Evolutionary conservation across 2,113 vertebrate species (phyloP), one percentile per base, ranked within the genome.

Genomic region (Gasterosteus aculeatus): DNA sequence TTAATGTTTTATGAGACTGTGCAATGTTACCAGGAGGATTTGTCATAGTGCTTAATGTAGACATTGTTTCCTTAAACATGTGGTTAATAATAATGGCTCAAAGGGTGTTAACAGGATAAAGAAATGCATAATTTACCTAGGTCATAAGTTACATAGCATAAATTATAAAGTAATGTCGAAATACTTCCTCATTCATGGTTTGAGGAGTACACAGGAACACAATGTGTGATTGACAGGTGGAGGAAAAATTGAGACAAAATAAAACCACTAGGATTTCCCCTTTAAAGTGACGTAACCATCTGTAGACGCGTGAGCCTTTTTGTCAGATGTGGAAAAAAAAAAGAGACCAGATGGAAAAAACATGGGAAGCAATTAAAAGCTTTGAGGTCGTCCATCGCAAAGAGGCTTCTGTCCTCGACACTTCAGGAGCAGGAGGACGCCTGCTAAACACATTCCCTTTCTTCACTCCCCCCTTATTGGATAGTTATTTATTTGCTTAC

Each of bases 401-500:
- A 91, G 74, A 77, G 62, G 68, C 80, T 85, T 85, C 84, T 80
- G 19, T 68, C 62, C 60, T 72, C 46, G 69, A 79, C 84, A 71
- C 86, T 90, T 86, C 86, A 75, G n/a, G 19, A 91, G 89, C 85
- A 81, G 82, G 14, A 81, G 68, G 82, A 83, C 68, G 91, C 90
- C 95, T 96, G 95, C 93, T 94, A 94, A 96, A 96, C 85, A 95
- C 93, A 95, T 96, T 95, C 69, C 80, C 70, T 38, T 78, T 69
- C 84, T 83, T 51, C 77, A 33, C 60, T 87, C 41, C 86, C 90
- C 92, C 83, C 51, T 26, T 78, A 71, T 88, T 92, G 90, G 83
- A 88, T 67, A 84, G 83, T 94, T 95, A 90, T 95, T 96, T 96
- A 94, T 96, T 95, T 96, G 93, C 92, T 93, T 94, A 92, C 90